Percentiles rank a stretch among this genome's conserved stretches.
Conservation (phyloP, 2,797 vertebrate species). For the Merluccius polli region DNA sequence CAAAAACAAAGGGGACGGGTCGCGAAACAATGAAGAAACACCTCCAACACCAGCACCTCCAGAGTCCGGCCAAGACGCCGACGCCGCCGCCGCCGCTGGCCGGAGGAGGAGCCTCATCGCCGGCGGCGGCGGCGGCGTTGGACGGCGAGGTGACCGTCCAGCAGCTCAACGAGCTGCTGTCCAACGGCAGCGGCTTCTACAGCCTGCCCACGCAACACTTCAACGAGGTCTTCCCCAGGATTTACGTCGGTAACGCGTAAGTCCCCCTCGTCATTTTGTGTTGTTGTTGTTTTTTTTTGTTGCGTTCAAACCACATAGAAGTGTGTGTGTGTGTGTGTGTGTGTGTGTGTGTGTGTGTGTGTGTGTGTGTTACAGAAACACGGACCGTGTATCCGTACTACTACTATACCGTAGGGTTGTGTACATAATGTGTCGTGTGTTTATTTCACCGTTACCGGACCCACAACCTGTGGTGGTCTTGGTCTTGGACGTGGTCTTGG, state of each 20-base stretch:
- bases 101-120: constrained; percentile 44
- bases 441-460: too few species aligned
- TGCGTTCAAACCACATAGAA: neutral
- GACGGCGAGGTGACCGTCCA: constrained; percentile 80
- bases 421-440: too few species aligned
- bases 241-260: constrained; percentile 98
- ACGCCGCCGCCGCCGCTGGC: constrained; percentile 31
- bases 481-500: too few species aligned
- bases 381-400: too few species aligned
- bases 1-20: too few species aligned
- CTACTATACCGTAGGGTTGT: too few species aligned
- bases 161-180: constrained; percentile 89
- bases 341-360: too few species aligned
- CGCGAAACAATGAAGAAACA: constrained; percentile 72
- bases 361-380: too few species aligned
- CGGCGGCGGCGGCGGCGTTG: constrained; percentile 56
- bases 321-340: neutral
- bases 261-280: constrained; percentile 55
- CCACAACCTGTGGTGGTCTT: too few species aligned
- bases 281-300: neutral
- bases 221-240: constrained; percentile 90
- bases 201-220: constrained; percentile 91
- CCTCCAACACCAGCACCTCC: constrained; percentile 8
- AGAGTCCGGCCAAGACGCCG: constrained; percentile 66
- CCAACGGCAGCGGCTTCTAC: constrained; percentile 88